These are phyloP conservation scores for Bombus fervidus DNA, from an alignment of 1,140 invertebrate species.

Conservation along the genomic window DNA sequence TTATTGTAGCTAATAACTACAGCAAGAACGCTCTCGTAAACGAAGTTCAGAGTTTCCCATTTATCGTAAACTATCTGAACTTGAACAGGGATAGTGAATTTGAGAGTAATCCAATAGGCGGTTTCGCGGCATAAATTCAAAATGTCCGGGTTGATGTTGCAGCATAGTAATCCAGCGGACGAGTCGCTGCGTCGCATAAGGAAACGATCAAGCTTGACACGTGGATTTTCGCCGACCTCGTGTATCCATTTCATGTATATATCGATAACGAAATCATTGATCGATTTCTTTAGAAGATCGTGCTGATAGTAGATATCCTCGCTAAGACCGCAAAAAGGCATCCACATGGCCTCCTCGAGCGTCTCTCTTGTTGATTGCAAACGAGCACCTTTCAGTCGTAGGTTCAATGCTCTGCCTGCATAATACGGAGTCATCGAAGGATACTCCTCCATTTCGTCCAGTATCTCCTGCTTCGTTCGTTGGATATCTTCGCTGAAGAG, in stretches of 20 bases:
- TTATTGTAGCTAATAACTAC: constrained; percentile 92
- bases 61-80: constrained; percentile 85
- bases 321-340: constrained; percentile 87
- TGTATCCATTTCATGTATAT: constrained; percentile 86
- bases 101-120: constrained; percentile 86
- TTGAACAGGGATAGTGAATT: constrained; percentile 86
- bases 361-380: constrained; percentile 85
- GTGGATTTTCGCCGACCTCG: constrained; percentile 84
- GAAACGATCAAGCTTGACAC: constrained; percentile 86
- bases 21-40: constrained; percentile 88
- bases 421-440: constrained; percentile 87
- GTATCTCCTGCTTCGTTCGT: constrained; percentile 87
- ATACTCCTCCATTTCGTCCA: constrained; percentile 85
- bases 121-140: constrained; percentile 87
- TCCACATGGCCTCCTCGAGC: constrained; percentile 87
- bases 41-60: constrained; percentile 85
- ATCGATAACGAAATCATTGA: constrained; percentile 86
- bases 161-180: constrained; percentile 87
- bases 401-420: constrained; percentile 87
- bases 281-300: constrained; percentile 85
- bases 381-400: constrained; percentile 85
- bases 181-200: constrained; percentile 86
- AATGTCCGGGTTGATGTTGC: constrained; percentile 88
- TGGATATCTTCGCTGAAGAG: constrained; percentile 91
- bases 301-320: constrained; percentile 88